These are phyloP conservation scores for Morone saxatilis DNA, from an alignment of 2,113 vertebrate species.

Conservation along the genomic window DNA sequence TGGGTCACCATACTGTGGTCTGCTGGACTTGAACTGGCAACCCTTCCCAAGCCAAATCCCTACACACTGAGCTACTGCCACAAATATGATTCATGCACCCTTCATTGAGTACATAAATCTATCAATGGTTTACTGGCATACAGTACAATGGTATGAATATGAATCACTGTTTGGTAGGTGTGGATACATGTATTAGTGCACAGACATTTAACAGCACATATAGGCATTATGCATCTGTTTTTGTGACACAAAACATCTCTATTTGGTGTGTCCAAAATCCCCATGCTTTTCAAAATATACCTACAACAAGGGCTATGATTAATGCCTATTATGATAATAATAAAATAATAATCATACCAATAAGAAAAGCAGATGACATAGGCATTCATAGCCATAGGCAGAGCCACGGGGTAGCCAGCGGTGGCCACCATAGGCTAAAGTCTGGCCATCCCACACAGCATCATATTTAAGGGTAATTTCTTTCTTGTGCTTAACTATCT, in stretches of 20 bases:
- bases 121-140: neutral
- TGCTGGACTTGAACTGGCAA: too few species aligned
- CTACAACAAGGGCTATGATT: neutral
- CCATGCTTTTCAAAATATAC: neutral
- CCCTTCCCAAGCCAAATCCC: too few species aligned
- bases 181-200: neutral
- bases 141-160: neutral
- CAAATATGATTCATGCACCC: neutral
- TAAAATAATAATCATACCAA: neutral
- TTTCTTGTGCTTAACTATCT: too few species aligned
- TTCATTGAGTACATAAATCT: neutral
- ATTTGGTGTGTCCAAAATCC: neutral
- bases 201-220: neutral
- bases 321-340: neutral
- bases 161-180: neutral
- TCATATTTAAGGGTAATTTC: too few species aligned
- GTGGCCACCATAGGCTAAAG: too few species aligned
- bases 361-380: neutral
- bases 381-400: neutral
- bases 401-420: too few species aligned
- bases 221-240: neutral
- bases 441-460: too few species aligned
- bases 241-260: neutral
- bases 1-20: too few species aligned
- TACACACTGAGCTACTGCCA: too few species aligned